Evolutionary conservation across 2,888 invertebrate genomes (phyloP), one percentile per base, ranked within the genome.

Genomic region (Sceliomorpha sp.): DNA sequence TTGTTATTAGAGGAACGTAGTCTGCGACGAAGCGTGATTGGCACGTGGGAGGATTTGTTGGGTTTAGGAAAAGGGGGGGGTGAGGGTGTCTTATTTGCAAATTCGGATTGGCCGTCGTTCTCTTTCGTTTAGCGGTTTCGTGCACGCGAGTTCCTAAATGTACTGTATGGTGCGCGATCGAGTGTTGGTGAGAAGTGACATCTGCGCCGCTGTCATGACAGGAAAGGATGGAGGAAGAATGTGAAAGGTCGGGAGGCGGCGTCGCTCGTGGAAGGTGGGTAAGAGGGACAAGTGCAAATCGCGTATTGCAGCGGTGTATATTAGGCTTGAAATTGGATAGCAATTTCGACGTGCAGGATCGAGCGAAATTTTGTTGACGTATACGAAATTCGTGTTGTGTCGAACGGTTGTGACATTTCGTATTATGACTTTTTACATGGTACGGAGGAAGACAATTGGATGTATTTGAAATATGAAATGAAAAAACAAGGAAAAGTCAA

Each of bases 211-310:
- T 51, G 53, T 53, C 53, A 62, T 45, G 53, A 62, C 53, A 62
- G 53, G 31, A 7, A 15, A 62, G 39, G 45, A 53, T 26, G 39
- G 32, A 26, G 15, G 10, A 36, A 36, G 15, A 36, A 34, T 42
- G 37, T 60, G 29, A 63, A 48, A 58, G 60, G 36, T 58, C 69
- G 48, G 36, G 39, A 72, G 59, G 34, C 32, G 34, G 24, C 27
- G 32, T 36, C 47, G 26, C 53, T 72, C 58, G 58, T 34, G 67
- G 71, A 67, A 63, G 39, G 70, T 70, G 24, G 27, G 32, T 48
- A 7, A 39, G 12, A 13, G n/a, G 34, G 26, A 39, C n/a, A 17
- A 24, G 20, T 20, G n/a, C n/a, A n/a, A n/a, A n/a, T n/a, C n/a
- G n/a, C n/a, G n/a, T n/a, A n/a, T n/a, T n/a, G n/a, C n/a, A n/a